Conservation (phyloP, 2,113 vertebrate species). For the Micromys minutus region DNA sequence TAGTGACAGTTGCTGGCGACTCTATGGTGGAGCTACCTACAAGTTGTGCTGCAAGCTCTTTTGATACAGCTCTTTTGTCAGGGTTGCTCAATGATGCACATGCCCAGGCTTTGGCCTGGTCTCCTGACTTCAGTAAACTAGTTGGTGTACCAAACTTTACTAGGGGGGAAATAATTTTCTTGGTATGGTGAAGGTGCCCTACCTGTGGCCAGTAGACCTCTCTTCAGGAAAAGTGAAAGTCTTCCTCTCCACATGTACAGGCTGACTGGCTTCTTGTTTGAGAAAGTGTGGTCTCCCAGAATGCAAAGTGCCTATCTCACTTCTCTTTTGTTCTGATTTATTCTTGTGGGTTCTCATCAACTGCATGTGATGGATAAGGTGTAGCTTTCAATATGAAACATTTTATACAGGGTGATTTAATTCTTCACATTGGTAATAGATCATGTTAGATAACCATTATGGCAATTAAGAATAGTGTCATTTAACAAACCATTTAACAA, state of each 20-base stretch:
- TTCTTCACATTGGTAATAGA: not conserved
- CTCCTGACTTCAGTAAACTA: not conserved
- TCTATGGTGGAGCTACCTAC: not conserved
- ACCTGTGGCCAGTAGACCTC: too few species aligned
- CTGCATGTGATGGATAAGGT: not conserved
- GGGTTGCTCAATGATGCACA: not conserved
- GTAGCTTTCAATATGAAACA: slow-evolving; percentile 33
- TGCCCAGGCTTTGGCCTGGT: not conserved
- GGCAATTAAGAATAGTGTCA: not conserved
- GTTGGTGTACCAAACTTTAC: not conserved
- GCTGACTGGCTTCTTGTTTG: not conserved
- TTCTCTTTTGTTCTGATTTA: not conserved
- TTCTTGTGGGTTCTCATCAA: not conserved
- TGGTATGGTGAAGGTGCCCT: not conserved
- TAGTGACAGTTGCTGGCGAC: not conserved
- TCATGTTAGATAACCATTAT: not conserved
- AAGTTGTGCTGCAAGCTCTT: not conserved
- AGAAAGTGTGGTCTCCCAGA: not conserved
- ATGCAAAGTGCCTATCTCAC: not conserved
- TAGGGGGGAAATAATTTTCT: not conserved
- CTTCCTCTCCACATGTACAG: not conserved
- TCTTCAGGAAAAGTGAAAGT: not conserved
- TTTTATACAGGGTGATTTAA: not conserved
- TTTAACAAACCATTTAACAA: not conserved
- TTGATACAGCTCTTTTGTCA: not conserved